Base-by-base conservation (phyloP, 1,140 invertebrate species). In the Euborellia annulipes region DNA sequence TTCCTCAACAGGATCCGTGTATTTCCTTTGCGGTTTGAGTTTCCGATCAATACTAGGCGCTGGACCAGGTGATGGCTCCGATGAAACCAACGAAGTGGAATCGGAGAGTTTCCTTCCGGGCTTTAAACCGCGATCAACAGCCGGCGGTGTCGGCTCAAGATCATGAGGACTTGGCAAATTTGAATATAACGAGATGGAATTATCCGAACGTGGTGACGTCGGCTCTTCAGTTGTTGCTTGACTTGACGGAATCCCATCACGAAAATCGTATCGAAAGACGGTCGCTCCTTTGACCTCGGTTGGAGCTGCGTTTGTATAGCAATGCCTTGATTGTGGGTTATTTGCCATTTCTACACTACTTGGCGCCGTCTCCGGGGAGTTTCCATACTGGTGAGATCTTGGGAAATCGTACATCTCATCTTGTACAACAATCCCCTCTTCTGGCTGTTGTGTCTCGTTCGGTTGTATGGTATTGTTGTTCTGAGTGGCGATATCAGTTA, bases 101-200 rank as follows among this genome's bases (percentile, higher is more conserved):
- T 77, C 75, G 36, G 73, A 76, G 11, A 67, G 60, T 57, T 71
- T 73, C 43, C 70, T 60, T 52, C 69, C 75, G 14, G 86, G 86
- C 59, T 91, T 91, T 2, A 89, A 64, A 36, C 76, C 77, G 11
- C 85, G 67, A 57, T 89, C 79, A 21, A 87, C 79, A 7, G 69
- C 67, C 3, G 83, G 83, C 7, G 84, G 82, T 36, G 70, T 56
- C 17, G 64, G 62, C 54, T 70, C 62, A 2, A 64, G 56, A 17
- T 69, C 55, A 2, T 54, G 53, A 32, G 74, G 70, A 58, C 70
- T 73, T 11, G 72, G 67, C 17, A 75, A 57, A 60, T 74, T 76
- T 1, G 69, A 75, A 50, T 76, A 72, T 2, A 68, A 62, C 17
- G 14, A 48, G 16, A 40, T 42, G n/a, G 62, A 64, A 46, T 56